Evolutionary conservation across 2,113 vertebrate species (phyloP).

Genomic region (Raja brachyura): DNA sequence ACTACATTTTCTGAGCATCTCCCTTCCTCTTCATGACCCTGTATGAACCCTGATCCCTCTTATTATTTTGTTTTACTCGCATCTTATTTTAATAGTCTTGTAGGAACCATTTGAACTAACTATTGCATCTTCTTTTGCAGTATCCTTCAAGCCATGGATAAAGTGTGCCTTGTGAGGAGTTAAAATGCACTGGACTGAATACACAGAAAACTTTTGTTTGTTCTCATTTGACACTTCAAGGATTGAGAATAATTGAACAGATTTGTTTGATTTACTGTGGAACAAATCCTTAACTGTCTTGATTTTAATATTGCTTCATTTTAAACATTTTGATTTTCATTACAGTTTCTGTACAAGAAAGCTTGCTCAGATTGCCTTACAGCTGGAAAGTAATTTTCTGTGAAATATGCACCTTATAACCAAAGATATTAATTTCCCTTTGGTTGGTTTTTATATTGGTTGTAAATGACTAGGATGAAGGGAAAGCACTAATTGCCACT

Average conservation of each 20-base stretch:
- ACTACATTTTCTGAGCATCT: not conserved
- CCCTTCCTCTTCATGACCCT: not conserved
- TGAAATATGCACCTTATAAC: conserved; percentile 21
- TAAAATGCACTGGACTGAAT: not conserved
- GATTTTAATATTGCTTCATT: not conserved
- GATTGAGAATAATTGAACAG: not conserved
- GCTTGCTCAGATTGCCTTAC: not conserved
- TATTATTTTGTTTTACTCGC: no score
- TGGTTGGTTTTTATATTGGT: not conserved
- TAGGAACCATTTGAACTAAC: not conserved
- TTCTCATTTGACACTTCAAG: not conserved
- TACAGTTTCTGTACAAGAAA: not conserved
- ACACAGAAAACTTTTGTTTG: not conserved
- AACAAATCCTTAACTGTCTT: not conserved
- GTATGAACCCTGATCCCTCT: no score
- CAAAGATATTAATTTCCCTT: not conserved
- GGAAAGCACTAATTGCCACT: not conserved
- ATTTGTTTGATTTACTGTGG: not conserved
- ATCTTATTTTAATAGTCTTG: no score
- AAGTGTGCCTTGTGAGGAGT: conserved; percentile 52
- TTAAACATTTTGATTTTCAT: not conserved
- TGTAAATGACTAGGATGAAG: not conserved
- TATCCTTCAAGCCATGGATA: conserved; percentile 56
- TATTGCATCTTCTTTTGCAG: conserved; percentile 49
- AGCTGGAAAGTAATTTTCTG: not conserved